Base-by-base conservation (phyloP, 2,888 invertebrate genomes). In the Cepaea hortensis region DNA sequence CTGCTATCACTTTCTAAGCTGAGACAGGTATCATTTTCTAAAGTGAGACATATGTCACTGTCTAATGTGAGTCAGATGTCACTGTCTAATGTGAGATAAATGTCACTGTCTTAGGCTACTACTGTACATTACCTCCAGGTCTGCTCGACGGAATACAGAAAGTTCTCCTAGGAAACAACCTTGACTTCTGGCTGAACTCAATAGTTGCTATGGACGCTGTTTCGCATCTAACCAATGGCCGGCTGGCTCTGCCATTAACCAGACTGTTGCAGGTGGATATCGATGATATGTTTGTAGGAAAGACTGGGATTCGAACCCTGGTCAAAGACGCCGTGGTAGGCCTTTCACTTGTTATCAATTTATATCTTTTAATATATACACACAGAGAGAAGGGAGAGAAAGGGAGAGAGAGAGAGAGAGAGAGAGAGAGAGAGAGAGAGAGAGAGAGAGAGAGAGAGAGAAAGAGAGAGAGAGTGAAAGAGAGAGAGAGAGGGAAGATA, bases 271-370 rank as follows among this genome's bases (percentile, higher is more conserved):
- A 98, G 73, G 97, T 99, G 82, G 99, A 99, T 95, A 97, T 99
- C 88, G 99, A 99, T 95, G 99, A 99, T 94, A 98, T 99, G 93
- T 99, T 99, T 95, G 98, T 99, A 55, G 99, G 98, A 3, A 97
- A 97, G 94, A 96, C 96, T 94, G 97, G 97, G 91, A 96, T 96
- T 3, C 94, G 96, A 76, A 95, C 96, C 93, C 95, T 94, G 87
- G 94, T 95, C 55, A 94, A 94, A 88, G 96, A 96, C 93, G 96
- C 96, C 2, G 93, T 95, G 94, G 96, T 94, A 90, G 90, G 90
- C 79, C 15, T 35, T 50, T 3, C 18, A 48, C 3, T 7, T 3
- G 11, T 23, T 23, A 55, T 55, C 55, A 55, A 35, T 35, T 35
- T 35, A 35, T 35, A 1, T 35, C 35, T 35, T 35, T 35, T 35